phyloP scores from a whole-genome alignment of 1,140 invertebrate genomes.

The Conus betulinus region DNA sequence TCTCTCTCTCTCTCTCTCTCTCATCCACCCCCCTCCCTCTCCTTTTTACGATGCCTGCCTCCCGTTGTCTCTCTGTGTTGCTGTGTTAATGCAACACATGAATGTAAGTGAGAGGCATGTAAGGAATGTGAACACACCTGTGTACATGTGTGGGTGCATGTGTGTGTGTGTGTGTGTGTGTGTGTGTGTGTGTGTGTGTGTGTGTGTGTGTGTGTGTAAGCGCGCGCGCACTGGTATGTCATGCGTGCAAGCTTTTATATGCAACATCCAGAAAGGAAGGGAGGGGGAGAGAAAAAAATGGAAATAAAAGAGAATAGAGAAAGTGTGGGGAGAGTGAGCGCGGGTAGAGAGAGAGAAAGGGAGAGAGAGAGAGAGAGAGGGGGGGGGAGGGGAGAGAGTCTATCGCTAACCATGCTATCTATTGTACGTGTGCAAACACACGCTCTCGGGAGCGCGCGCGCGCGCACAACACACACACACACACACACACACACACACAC shows the following conservation, averaged over 20 bases:
- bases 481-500: too few species aligned
- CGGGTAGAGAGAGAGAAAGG: not conserved
- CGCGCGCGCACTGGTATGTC: not conserved
- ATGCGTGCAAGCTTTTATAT: not conserved
- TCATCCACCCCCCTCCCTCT: too few species aligned
- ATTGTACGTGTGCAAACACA: too few species aligned
- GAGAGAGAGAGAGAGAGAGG: not conserved
- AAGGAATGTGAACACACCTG: too few species aligned
- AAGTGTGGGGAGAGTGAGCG: not conserved
- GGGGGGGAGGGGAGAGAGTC: not conserved
- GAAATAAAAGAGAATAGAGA: not conserved
- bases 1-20: too few species aligned
- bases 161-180: not conserved
- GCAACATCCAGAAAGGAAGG: not conserved
- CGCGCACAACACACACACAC: too few species aligned
- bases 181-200: not conserved
- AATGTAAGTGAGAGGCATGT: too few species aligned
- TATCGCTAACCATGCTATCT: too few species aligned
- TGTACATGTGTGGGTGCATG: not conserved
- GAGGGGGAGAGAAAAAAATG: not conserved
- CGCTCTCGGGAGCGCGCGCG: too few species aligned
- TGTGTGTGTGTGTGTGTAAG: not conserved
- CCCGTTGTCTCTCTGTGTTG: too few species aligned
- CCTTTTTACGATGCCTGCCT: too few species aligned
- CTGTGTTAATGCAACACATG: too few species aligned